These are phyloP conservation scores for Spea bombifrons DNA, from an alignment of 2,113 vertebrate species.

Conservation along the genomic window DNA sequence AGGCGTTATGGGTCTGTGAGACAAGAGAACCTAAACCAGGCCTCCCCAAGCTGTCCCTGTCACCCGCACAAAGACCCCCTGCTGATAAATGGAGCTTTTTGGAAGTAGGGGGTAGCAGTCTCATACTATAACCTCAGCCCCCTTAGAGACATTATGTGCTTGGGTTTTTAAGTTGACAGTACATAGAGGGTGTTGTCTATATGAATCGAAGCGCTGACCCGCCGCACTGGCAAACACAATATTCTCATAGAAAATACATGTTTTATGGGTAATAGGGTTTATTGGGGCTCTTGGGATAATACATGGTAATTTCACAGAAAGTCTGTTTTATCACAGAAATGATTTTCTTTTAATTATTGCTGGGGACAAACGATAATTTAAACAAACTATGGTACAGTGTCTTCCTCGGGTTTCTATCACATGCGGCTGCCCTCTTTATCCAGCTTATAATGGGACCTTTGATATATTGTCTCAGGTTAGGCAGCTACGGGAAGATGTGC, in stretches of 20 bases:
- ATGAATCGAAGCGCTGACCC: not conserved
- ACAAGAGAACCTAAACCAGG: slow-evolving; percentile 40
- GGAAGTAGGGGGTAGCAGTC: slow-evolving; percentile 37
- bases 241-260: not conserved
- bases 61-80: slow-evolving; percentile 34
- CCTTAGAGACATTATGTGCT: slow-evolving; percentile 19
- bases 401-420: too few relatives aligned
- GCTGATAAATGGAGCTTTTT: slow-evolving; percentile 47
- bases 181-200: slow-evolving; percentile 11
- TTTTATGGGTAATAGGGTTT: not conserved
- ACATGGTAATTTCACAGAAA: too few relatives aligned
- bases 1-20: slow-evolving; percentile 44
- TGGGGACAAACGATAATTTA: too few relatives aligned
- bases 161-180: slow-evolving; percentile 14
- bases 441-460: too few relatives aligned
- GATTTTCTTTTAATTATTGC: too few relatives aligned
- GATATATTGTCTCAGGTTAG: too few relatives aligned
- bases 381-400: too few relatives aligned
- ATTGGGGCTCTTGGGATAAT: too few relatives aligned
- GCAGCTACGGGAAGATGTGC: too few relatives aligned
- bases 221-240: not conserved
- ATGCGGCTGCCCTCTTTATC: too few relatives aligned
- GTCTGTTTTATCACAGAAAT: too few relatives aligned
- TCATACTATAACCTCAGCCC: slow-evolving; percentile 28
- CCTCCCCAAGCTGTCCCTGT: slow-evolving; percentile 46